Evolutionary conservation across 2,888 invertebrate genomes (phyloP).

Genomic region (Lucinisca nassula): DNA sequence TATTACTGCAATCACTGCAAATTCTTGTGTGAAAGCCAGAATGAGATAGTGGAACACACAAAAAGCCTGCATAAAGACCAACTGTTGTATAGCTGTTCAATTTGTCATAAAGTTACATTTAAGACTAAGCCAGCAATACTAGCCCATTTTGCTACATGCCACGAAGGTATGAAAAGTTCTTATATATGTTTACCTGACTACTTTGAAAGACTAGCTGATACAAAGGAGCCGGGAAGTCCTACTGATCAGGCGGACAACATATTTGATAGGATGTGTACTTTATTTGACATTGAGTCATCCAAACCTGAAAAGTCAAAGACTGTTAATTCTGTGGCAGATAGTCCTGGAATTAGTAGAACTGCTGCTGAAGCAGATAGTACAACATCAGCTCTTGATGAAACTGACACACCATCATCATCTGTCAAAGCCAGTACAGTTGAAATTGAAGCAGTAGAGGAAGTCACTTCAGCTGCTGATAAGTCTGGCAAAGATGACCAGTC

Average conservation of each 20-base stretch:
- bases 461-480: not conserved
- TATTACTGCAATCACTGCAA: constrained; percentile 78
- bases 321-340: not conserved
- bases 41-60: constrained; percentile 72
- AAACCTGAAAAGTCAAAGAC: not conserved
- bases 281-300: constrained; percentile 46
- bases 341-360: constrained; percentile 45
- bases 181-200: constrained; percentile 16
- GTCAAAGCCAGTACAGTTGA: not conserved
- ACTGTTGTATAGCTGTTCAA: constrained; percentile 76
- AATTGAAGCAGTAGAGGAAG: not conserved
- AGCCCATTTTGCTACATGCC: not conserved
- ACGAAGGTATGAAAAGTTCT: not conserved
- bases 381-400: constrained; percentile 43
- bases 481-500: not conserved
- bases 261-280: constrained; percentile 73
- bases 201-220: not conserved
- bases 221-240: not conserved
- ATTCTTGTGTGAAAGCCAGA: constrained; percentile 70
- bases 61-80: constrained; percentile 69
- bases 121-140: not conserved
- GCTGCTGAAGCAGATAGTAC: constrained; percentile 80
- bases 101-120: constrained; percentile 72
- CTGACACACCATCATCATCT: not conserved
- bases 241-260: constrained; percentile 63